Percentiles rank a stretch among this genome's conserved stretches.
These are phyloP conservation scores for Emberiza fucata DNA, from an alignment of 2,113 vertebrate genomes.

Conservation along the genomic window DNA sequence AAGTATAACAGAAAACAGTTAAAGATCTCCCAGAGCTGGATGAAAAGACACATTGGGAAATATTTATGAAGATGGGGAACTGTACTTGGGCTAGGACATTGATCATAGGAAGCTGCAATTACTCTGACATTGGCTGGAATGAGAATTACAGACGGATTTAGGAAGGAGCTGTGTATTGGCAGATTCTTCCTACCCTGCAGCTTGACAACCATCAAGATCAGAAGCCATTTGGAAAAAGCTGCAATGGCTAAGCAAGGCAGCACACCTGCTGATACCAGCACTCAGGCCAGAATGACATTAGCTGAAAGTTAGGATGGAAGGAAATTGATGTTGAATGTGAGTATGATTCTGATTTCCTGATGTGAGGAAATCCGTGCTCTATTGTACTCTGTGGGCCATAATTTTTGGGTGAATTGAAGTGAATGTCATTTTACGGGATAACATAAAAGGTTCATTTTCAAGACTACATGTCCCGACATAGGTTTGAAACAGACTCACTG, in stretches of 20 bases:
- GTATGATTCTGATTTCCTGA: not conserved
- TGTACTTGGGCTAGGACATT: constrained; percentile 3
- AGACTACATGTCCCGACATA: not conserved
- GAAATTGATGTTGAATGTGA: not conserved
- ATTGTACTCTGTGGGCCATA: fast-evolving
- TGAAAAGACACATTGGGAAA: constrained; percentile 23
- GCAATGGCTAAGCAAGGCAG: not conserved
- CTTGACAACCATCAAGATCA: not conserved
- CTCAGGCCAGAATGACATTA: not conserved
- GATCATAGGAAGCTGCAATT: constrained; percentile 37
- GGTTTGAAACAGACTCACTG: not conserved
- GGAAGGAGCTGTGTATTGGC: constrained; percentile 11
- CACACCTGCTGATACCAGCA: not conserved
- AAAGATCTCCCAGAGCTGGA: constrained; percentile 27
- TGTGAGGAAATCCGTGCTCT: not conserved
- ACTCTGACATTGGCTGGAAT: constrained; percentile 23
- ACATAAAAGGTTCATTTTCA: not conserved
- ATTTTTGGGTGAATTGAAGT: not conserved
- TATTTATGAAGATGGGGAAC: constrained; percentile 22
- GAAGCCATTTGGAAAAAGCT: not conserved
- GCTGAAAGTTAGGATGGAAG: not conserved
- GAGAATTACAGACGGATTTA: constrained; percentile 1
- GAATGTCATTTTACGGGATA: not conserved
- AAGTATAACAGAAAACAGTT: constrained; percentile 31
- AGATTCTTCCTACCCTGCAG: not conserved